Evolutionary conservation across 1,140 invertebrate genomes (phyloP).

Genomic region (Dysdera silvatica): DNA sequence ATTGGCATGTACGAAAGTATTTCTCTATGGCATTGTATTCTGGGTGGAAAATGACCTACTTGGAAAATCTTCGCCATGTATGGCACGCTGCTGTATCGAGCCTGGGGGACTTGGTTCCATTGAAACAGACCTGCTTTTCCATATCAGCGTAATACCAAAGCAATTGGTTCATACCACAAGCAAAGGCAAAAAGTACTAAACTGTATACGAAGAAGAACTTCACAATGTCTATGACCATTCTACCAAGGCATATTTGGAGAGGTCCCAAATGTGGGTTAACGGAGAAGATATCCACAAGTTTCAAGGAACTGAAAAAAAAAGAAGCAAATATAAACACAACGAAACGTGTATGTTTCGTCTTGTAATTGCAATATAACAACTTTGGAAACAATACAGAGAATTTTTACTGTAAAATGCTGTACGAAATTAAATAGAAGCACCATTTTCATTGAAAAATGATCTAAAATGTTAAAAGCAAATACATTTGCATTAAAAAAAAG

Average conservation of each 20-base stretch:
- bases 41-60: slow-evolving; percentile 52
- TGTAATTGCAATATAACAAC: too few relatives aligned
- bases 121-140: slow-evolving; percentile 69
- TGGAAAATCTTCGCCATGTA: slow-evolving; percentile 82
- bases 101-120: not conserved
- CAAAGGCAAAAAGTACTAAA: slow-evolving; percentile 94
- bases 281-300: slow-evolving; percentile 97
- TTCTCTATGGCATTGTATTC: not conserved
- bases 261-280: slow-evolving; percentile 97
- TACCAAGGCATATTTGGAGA: slow-evolving; percentile 89
- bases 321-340: too few relatives aligned
- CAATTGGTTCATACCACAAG: slow-evolving; percentile 80
- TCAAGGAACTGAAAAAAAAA: slow-evolving; percentile 61
- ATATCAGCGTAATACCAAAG: slow-evolving; percentile 93
- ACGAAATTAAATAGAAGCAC: too few relatives aligned
- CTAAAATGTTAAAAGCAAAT: too few relatives aligned
- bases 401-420: too few relatives aligned
- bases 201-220: slow-evolving; percentile 95
- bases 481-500: too few relatives aligned
- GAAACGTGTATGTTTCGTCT: too few relatives aligned
- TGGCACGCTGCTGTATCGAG: slow-evolving; percentile 62
- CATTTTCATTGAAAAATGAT: too few relatives aligned
- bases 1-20: not conserved
- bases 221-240: slow-evolving; percentile 97
- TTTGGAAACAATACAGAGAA: too few relatives aligned